Percentiles rank a stretch among this genome's conserved stretches.
Conservation (phyloP, 2,888 invertebrate species). For the Diabrotica balteata region DNA sequence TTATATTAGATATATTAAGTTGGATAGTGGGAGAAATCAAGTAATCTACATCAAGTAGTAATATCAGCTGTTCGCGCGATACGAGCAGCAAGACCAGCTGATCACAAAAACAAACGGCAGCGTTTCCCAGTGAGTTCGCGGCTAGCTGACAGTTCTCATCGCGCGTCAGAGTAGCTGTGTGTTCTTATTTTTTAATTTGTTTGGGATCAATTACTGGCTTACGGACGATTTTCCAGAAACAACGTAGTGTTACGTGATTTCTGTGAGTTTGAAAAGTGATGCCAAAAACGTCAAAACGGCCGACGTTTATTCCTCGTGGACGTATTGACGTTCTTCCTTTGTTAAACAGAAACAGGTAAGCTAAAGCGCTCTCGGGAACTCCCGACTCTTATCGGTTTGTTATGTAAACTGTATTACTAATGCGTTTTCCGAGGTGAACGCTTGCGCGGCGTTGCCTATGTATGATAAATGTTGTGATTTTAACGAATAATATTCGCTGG, state of each 20-base stretch:
- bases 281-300: slow-evolving; percentile 28
- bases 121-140: slow-evolving; percentile 33
- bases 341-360: slow-evolving; percentile 44
- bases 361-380: slow-evolving; percentile 39
- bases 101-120: slow-evolving; percentile 52
- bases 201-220: slow-evolving; percentile 11
- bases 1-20: no score
- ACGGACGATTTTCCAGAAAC: slow-evolving; percentile 13
- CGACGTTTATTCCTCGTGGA: slow-evolving; percentile 22
- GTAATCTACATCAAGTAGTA: slow-evolving; percentile 14
- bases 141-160: slow-evolving; percentile 29
- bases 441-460: slow-evolving; percentile 16
- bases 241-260: slow-evolving; percentile 18
- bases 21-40: slow-evolving; percentile 23
- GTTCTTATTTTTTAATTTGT: slow-evolving; percentile 2
- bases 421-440: slow-evolving; percentile 25
- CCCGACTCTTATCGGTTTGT: slow-evolving; percentile 47
- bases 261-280: slow-evolving; percentile 25
- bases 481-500: no score
- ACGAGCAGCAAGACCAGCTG: slow-evolving; percentile 46
- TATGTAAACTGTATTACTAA: slow-evolving; percentile 53
- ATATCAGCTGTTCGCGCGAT: slow-evolving; percentile 42
- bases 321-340: slow-evolving; percentile 45
- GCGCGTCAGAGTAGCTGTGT: slow-evolving; percentile 21
- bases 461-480: no score